Percentiles rank a stretch among this genome's conserved stretches.
Evolutionary conservation across 2,888 invertebrate genomes (phyloP).

Genomic region (Timandra comae): DNA sequence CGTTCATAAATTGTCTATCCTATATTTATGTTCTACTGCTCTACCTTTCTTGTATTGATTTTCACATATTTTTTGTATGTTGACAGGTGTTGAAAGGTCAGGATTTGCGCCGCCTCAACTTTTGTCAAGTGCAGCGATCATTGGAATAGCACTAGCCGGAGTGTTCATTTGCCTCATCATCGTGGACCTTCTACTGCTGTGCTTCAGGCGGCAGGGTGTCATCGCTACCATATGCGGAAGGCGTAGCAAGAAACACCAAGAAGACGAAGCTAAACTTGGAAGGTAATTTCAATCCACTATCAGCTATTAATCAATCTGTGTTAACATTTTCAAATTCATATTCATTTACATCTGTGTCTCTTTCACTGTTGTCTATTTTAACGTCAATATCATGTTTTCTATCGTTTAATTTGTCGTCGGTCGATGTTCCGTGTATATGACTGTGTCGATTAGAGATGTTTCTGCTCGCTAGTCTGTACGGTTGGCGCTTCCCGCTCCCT

Average conservation of each 20-base stretch:
- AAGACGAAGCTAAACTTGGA: conserved; percentile 89
- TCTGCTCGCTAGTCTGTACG: conserved; percentile 89
- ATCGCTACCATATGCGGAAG: conserved; percentile 83
- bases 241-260: conserved; percentile 82
- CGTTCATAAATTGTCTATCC: too few relatives aligned
- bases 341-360: conserved; percentile 25
- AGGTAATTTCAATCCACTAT: too few relatives aligned
- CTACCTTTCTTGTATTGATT: too few relatives aligned
- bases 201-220: conserved; percentile 80
- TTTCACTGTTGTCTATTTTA: too few relatives aligned
- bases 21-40: conserved; percentile 47
- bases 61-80: conserved; percentile 28
- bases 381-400: conserved; percentile 28
- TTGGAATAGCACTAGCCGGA: conserved; percentile 90
- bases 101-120: conserved; percentile 70
- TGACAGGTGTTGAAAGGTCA: conserved; percentile 64
- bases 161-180: conserved; percentile 87
- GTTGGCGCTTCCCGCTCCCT: conserved; percentile 97
- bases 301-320: too few relatives aligned
- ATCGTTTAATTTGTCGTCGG: conserved; percentile 17
- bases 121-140: conserved; percentile 85
- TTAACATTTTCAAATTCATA: conserved; percentile 14
- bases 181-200: conserved; percentile 89
- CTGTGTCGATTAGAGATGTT: conserved; percentile 76
- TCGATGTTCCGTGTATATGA: conserved; percentile 25